phyloP scores from a whole-genome alignment of 2,797 vertebrate species.

The Pelobates cultripes region DNA sequence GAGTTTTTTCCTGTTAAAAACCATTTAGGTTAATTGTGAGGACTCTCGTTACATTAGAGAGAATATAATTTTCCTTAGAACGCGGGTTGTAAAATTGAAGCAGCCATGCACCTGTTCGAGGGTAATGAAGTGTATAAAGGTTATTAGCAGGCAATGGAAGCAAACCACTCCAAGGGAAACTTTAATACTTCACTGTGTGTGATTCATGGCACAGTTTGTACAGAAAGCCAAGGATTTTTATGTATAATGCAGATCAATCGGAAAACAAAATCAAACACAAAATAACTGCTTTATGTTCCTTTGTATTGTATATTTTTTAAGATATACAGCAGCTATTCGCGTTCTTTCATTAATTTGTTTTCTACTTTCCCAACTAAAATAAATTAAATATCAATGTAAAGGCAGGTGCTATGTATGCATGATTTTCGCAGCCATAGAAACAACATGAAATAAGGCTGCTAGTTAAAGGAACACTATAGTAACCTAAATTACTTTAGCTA shows the following conservation, averaged over 20 bases:
- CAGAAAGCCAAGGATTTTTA: background rate
- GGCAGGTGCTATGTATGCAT: no score
- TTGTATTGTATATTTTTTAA: no score
- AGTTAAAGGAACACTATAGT: no score
- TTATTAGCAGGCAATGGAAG: background rate
- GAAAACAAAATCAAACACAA: background rate
- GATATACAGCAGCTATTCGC: no score
- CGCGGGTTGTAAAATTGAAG: background rate
- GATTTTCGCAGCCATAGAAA: no score
- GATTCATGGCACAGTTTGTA: background rate
- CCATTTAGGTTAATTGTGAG: background rate
- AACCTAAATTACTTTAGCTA: no score
- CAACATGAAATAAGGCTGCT: no score
- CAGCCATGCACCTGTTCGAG: background rate
- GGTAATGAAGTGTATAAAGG: constrained; percentile 2
- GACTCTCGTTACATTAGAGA: background rate
- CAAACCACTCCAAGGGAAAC: background rate
- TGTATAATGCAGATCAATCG: background rate
- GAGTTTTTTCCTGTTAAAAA: background rate
- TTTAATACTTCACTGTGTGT: background rate
- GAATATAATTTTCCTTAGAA: background rate
- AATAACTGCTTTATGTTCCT: no score
- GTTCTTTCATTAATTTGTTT: no score
- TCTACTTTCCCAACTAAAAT: no score
- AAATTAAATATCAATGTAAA: no score